Evolutionary conservation across 1,140 invertebrate species (phyloP), one percentile per base, ranked within the genome.

Genomic region (Microplitis demolitor): DNA sequence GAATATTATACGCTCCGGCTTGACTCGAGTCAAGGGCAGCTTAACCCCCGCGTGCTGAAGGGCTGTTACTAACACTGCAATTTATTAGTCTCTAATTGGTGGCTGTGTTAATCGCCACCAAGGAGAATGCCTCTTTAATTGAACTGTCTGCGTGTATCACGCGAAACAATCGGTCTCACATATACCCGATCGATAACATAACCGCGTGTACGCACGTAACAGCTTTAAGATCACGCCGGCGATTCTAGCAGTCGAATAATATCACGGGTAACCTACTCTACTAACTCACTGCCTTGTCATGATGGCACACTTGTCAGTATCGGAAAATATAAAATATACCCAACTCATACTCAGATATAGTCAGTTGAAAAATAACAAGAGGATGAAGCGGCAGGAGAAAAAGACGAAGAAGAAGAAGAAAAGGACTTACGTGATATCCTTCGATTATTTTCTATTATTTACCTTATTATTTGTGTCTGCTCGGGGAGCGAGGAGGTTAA

Each of bases 1-100:
- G 24, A 24, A 24, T 24, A 24, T 24, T 24, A 24, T 24, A 24
- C 24, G 9, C 16, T 31, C 8, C 56, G 56, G 8, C n/a, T 11
- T 31, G 24, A 58, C n/a, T 11, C 9, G 24, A 58, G 56, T 58
- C 56, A 24, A 16, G 24, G 24, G 56, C 56, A 31, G 56, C 16
- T 58, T 31, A 58, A 58, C 24, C 24, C 56, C 56, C 56, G 56
- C 24, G 24, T 31, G 8, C 24, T 5, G 78, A 78, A 70, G 77
- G 78, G 79, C 74, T 77, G 80, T 77, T 76, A 80, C 77, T 71
- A 70, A 67, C 66, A 56, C 63, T 13, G 24, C 4, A 80, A 83
- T 83, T 84, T 84, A 84, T 83, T 76, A 81, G 76, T 76, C 77
- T 77, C 79, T 83, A 81, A 83, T 84, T 83, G 83, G 80, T 82